phyloP scores from a whole-genome alignment of 2,797 vertebrate species.

The Clarias laeviceps region DNA sequence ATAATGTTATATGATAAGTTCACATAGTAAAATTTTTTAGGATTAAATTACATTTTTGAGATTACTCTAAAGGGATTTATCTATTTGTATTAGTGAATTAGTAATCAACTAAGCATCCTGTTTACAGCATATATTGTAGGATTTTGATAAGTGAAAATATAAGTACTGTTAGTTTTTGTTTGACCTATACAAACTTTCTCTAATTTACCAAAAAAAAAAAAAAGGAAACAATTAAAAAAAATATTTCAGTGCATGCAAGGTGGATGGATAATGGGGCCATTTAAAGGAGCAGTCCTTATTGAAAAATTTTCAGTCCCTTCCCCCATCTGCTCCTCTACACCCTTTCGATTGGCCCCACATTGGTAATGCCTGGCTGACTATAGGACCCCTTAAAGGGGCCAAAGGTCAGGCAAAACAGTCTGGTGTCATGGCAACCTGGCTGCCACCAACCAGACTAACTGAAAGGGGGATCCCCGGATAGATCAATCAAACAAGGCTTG shows the following conservation, averaged over 20 bases:
- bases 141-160: neutral
- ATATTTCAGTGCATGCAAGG: slow-evolving; percentile 57
- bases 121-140: neutral
- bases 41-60: neutral
- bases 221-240: neutral
- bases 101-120: neutral
- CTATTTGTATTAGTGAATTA: neutral
- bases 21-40: neutral
- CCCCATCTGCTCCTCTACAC: slow-evolving; percentile 50
- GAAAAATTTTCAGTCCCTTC: slow-evolving; percentile 64
- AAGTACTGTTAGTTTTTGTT: neutral
- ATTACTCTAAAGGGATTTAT: neutral
- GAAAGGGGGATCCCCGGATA: slow-evolving; percentile 58
- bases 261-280: slow-evolving; percentile 74
- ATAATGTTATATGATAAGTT: neutral
- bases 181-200: neutral
- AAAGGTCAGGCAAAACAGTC: slow-evolving; percentile 86
- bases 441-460: slow-evolving; percentile 76
- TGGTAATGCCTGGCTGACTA: slow-evolving; percentile 85
- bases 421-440: slow-evolving; percentile 85
- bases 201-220: neutral
- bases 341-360: slow-evolving; percentile 73
- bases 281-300: slow-evolving; percentile 70
- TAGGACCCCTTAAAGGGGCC: slow-evolving; percentile 82
- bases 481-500: slow-evolving; percentile 74